Conservation (phyloP, 2,888 invertebrate species). For the Phania funesta region DNA sequence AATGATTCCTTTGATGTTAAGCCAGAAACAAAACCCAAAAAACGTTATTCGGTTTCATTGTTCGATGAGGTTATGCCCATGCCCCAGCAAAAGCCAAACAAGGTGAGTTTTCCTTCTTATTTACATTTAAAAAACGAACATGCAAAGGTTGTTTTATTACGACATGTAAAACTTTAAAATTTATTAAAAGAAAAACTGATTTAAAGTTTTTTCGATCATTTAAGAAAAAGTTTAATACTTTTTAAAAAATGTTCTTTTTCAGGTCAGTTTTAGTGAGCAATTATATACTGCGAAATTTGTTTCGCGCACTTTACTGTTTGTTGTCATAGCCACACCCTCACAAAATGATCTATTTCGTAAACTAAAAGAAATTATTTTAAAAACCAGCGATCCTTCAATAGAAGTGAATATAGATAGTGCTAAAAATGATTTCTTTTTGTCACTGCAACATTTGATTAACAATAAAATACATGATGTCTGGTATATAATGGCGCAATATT, state of each 20-base stretch:
- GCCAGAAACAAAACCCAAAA: slow-evolving; percentile 62
- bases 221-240: no score
- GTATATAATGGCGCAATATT: slow-evolving; percentile 76
- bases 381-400: slow-evolving; percentile 59
- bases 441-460: slow-evolving; percentile 76
- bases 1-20: slow-evolving; percentile 73
- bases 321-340: slow-evolving; percentile 72
- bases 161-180: no score
- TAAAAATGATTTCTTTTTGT: slow-evolving; percentile 74
- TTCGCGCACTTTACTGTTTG: slow-evolving; percentile 74
- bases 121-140: not conserved
- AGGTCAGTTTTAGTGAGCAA: slow-evolving; percentile 71
- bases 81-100: slow-evolving; percentile 69
- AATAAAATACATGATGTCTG: slow-evolving; percentile 77
- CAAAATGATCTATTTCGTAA: slow-evolving; percentile 71
- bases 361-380: slow-evolving; percentile 65
- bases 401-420: slow-evolving; percentile 71
- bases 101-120: slow-evolving; percentile 66
- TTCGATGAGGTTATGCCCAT: slow-evolving; percentile 77
- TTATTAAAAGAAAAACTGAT: no score
- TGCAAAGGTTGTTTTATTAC: no score
- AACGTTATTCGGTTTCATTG: slow-evolving; percentile 77
- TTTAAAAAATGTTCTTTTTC: not conserved
- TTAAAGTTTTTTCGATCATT: no score
- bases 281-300: slow-evolving; percentile 75